Percentiles rank a stretch among this genome's conserved stretches.
These are phyloP conservation scores for Tetraneura akinire DNA, from an alignment of 1,140 invertebrate genomes.

Conservation along the genomic window DNA sequence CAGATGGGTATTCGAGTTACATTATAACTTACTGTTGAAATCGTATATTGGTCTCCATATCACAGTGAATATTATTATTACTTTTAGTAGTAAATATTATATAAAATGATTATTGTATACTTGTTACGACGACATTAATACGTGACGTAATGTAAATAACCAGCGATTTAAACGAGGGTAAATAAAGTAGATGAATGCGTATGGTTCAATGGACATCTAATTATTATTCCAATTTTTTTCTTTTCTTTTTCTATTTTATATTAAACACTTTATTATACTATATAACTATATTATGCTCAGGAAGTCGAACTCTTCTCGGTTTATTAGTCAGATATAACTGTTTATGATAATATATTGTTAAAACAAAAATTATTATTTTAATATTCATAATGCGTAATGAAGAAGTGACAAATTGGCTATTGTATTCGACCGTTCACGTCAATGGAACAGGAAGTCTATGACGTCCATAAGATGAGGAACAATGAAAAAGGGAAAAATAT, in stretches of 20 bases:
- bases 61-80: background rate
- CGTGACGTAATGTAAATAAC: constrained; percentile 12
- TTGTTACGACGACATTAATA: no score
- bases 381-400: constrained; percentile 22
- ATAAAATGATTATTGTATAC: no score
- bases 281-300: background rate
- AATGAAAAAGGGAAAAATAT: constrained; percentile 22
- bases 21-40: background rate
- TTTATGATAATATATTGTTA: constrained; percentile 24
- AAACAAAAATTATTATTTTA: constrained; percentile 32
- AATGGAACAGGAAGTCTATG: constrained; percentile 43
- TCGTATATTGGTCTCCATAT: background rate
- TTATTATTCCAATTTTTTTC: constrained; percentile 1
- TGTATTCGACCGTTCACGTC: constrained; percentile 35
- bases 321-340: constrained; percentile 32
- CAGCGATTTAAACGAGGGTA: constrained; percentile 47
- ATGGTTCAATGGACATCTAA: constrained; percentile 47
- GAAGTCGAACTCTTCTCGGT: constrained; percentile 25
- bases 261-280: background rate
- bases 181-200: constrained; percentile 12
- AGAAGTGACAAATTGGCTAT: constrained; percentile 47
- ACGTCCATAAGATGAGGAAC: constrained; percentile 21
- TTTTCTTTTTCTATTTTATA: constrained; percentile 12
- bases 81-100: background rate
- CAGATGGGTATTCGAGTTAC: no score